These are phyloP conservation scores for Drosophila neutralis DNA, from an alignment of 2,888 invertebrate genomes.

Conservation along the genomic window DNA sequence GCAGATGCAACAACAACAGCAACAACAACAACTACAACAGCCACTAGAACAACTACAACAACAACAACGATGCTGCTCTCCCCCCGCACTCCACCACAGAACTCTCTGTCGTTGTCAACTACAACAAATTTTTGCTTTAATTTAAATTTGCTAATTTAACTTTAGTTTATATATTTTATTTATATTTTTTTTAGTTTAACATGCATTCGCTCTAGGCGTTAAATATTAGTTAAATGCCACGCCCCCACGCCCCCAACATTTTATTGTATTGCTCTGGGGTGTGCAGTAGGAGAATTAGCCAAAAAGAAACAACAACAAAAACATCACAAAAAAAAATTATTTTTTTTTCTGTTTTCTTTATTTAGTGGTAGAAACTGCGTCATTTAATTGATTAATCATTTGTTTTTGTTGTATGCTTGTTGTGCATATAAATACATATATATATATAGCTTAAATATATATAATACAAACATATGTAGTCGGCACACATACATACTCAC, in stretches of 20 bases:
- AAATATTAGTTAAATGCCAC: conserved; percentile 71
- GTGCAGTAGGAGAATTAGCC: conserved; percentile 34
- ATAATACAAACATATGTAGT: conserved; percentile 42
- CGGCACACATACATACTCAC: conserved; percentile 29
- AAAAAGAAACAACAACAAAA: conserved; percentile 1
- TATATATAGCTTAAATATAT: conserved; percentile 36
- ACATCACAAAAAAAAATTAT: conserved; percentile 6
- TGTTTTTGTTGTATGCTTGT: conserved; percentile 53
- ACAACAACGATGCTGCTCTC: conserved; percentile 21
- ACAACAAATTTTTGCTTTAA: conserved; percentile 49
- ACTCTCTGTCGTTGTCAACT: conserved; percentile 25
- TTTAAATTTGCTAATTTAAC: conserved; percentile 56
- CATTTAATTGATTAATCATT: conserved; percentile 19
- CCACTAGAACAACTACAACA: conserved; percentile 24
- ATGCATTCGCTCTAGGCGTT: conserved; percentile 35
- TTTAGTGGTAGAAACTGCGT: conserved; percentile 23
- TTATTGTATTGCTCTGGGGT: conserved; percentile 16
- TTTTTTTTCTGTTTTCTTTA: background rate
- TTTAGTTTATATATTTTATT: conserved; percentile 26
- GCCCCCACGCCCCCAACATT: conserved; percentile 17
- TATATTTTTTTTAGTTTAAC: conserved; percentile 36
- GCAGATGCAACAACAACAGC: conserved; percentile 24
- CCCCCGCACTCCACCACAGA: conserved; percentile 11
- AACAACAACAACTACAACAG: conserved; percentile 13
- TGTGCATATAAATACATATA: conserved; percentile 49